A percentile compares a stretch with the other conserved stretches of the same genome.
phyloP scores from a whole-genome alignment of 2,888 invertebrate genomes.

The Drosophila tanythrix region DNA sequence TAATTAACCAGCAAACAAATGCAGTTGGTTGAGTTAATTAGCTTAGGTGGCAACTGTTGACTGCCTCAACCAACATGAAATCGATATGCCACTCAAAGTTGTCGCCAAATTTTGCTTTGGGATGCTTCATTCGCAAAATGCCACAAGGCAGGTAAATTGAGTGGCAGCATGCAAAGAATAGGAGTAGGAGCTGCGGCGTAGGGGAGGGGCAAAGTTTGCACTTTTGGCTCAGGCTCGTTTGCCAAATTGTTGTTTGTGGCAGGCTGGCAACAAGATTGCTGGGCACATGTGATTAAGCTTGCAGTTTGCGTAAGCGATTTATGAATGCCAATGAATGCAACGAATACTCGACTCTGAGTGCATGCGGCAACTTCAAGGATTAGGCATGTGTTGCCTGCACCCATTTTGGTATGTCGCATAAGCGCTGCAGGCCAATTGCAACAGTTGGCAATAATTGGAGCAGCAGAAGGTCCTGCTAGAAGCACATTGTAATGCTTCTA shows the following conservation, averaged over 20 bases:
- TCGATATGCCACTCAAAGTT: slow-evolving; percentile 53
- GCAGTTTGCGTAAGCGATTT: slow-evolving; percentile 68
- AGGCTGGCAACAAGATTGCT: slow-evolving; percentile 52
- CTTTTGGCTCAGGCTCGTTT: slow-evolving; percentile 23
- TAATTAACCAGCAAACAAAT: slow-evolving; percentile 43
- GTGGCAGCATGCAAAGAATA: not conserved
- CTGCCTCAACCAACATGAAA: not conserved
- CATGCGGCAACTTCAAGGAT: slow-evolving; percentile 24
- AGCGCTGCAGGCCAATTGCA: slow-evolving; percentile 36
- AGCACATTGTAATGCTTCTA: slow-evolving; percentile 8
- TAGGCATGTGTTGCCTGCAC: slow-evolving; percentile 1
- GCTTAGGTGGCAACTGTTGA: slow-evolving; percentile 3
- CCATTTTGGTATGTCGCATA: slow-evolving; percentile 2
- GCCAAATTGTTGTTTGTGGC: slow-evolving; percentile 67
- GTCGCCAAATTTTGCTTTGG: slow-evolving; percentile 44
- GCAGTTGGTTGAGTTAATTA: slow-evolving; percentile 30
- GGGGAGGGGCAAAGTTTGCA: not conserved
- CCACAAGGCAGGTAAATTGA: slow-evolving; percentile 8
- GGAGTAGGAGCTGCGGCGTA: not conserved
- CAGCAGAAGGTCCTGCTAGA: slow-evolving; percentile 29
- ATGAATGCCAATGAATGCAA: slow-evolving; percentile 54
- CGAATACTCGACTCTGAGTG: slow-evolving; percentile 2
- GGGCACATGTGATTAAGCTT: slow-evolving; percentile 70
- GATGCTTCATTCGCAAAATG: slow-evolving; percentile 53
- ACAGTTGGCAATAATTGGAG: slow-evolving; percentile 13